A percentile compares a stretch with the other conserved stretches of the same genome.
Conservation (phyloP, 2,888 invertebrate species). For the Hylaea fasciaria region DNA sequence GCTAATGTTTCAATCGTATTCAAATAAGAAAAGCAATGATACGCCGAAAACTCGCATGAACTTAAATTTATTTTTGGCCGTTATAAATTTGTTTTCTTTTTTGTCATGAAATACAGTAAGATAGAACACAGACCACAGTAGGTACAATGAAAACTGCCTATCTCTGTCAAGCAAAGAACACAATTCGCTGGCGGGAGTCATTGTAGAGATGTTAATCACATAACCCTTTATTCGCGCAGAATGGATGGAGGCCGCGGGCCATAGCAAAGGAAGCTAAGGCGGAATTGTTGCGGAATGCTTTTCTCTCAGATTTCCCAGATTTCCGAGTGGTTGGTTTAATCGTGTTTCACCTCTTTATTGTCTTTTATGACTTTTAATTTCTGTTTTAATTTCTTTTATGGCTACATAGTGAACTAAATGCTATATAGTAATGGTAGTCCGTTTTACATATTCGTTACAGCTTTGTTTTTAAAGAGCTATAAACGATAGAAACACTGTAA, state of each 20-base stretch:
- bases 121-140: conserved; percentile 26
- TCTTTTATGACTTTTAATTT: conserved; percentile 25
- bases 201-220: conserved; percentile 40
- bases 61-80: background rate
- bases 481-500: too few species aligned
- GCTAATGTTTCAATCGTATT: too few species aligned
- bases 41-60: background rate
- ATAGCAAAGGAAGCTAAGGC: conserved; percentile 20
- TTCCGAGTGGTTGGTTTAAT: conserved; percentile 22
- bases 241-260: conserved; percentile 34
- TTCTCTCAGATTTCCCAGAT: conserved; percentile 21
- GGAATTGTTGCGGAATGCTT: conserved; percentile 14
- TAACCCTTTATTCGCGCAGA: conserved; percentile 34
- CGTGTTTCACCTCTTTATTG: conserved; percentile 23
- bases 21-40: background rate
- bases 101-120: conserved; percentile 1
- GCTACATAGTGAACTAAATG: background rate
- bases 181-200: conserved; percentile 31
- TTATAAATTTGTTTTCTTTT: background rate
- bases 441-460: too few species aligned
- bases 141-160: conserved; percentile 28
- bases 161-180: conserved; percentile 28
- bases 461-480: too few species aligned
- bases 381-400: conserved; percentile 24
- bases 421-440: too few species aligned